Percentiles rank a stretch among this genome's conserved stretches.
Conservation (phyloP, 64 coral and sea anemone species). For the Acropora yongei region DNA sequence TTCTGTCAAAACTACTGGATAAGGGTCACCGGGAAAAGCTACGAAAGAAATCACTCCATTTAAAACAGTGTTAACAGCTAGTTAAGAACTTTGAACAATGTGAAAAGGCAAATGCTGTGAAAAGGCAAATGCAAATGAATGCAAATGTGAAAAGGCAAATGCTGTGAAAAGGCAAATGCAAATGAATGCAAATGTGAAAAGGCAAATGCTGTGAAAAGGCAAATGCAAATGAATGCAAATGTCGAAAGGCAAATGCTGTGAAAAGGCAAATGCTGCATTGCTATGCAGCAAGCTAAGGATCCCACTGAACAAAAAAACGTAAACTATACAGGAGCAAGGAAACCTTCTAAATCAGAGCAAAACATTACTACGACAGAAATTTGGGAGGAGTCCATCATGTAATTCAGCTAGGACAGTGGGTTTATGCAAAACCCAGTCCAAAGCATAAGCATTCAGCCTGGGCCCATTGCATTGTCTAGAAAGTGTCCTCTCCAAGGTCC, state of each 20-base stretch:
- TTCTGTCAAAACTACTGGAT: constrained; percentile 42
- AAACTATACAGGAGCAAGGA: constrained; percentile 22
- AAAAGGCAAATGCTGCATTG: constrained; percentile 30
- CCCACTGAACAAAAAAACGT: constrained; percentile 16
- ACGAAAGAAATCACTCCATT: background rate
- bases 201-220: constrained; percentile 30
- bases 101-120: constrained; percentile 14
- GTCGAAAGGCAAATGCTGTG: constrained; percentile 30
- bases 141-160: constrained; percentile 7
- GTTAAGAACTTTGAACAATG: no score
- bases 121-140: constrained; percentile 22
- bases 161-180: constrained; percentile 23
- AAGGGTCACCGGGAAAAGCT: background rate
- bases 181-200: constrained; percentile 33
- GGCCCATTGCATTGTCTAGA: no score
- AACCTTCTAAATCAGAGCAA: constrained; percentile 30
- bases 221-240: constrained; percentile 35
- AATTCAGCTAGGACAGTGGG: no score
- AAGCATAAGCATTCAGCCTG: no score
- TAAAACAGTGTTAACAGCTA: no score
- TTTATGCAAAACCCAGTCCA: no score
- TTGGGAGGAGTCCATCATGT: no score
- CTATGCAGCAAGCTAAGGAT: constrained; percentile 33
- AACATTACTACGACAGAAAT: background rate
- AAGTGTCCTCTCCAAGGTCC: no score